Base-by-base conservation (phyloP, 2,113 vertebrate species). In the Sapajus apella region DNA sequence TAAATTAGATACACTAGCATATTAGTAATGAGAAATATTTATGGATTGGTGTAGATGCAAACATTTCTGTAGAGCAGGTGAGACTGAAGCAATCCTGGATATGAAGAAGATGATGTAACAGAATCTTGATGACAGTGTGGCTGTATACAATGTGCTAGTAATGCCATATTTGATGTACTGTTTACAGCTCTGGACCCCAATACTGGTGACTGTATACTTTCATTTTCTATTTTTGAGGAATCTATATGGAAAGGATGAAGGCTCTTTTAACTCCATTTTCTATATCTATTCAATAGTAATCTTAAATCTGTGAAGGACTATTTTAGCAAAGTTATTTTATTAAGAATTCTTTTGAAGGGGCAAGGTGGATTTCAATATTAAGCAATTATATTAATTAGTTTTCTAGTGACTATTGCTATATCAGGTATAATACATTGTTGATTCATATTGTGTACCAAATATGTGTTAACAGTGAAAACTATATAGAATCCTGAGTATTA, bases 61-160 rank as follows among this genome's bases (percentile, higher is more conserved):
- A 7, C 5, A 52, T 70, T 87, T 75, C 50, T 7, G 56, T 43
- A 9, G 35, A 72, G 10, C 11, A 56, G 4, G 0, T 50, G 21
- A 66, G 1, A 30, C 3, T 40, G 6, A 35, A 3, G 3, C 4
- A 18, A 40, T 37, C 50, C 72, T 80, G 50, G 4, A 35, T 72
- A 1, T 76, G 23, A 5, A 87, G 56, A 84, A 32, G 25, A 32
- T 21, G 6, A 93, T 45, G 21, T n/a, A 4, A 95, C 86, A 64
- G 25, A 76, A 3, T 13, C 12, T 21, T 45, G 6, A 0, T 45
- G 11, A 91, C 1, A 6, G 6, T 30, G 8, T 11, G 1, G 2
- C 21, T 37, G 0, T n/a, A 2, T 52, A 52, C 52, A 17, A 52
- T 52, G 52, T 17, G 52, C 8, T 21, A 9, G 0, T 30, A 30